A percentile compares a stretch with the other conserved stretches of the same genome.
phyloP scores from a whole-genome alignment of 2,888 invertebrate species.

The Pachycephus smyrnensis region DNA sequence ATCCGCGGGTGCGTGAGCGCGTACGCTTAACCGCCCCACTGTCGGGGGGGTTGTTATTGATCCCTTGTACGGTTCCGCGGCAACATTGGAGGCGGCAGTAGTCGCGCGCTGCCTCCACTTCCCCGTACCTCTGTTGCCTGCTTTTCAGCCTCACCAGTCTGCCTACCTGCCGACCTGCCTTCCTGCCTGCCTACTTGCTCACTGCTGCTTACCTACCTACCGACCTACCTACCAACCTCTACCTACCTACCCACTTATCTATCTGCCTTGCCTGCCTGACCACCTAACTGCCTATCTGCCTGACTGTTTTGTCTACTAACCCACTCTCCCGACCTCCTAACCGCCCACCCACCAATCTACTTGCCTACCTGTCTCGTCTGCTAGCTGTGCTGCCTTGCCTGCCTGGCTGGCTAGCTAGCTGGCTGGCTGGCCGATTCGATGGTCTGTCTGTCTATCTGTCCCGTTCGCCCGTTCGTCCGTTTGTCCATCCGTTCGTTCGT shows the following conservation, averaged over 20 bases:
- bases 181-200: conserved; percentile 4
- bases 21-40: conserved; percentile 15
- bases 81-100: not conserved
- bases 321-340: not conserved
- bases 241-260: not conserved
- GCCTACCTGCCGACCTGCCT: conserved; percentile 10
- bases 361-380: not conserved
- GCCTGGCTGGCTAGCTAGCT: too few relatives aligned
- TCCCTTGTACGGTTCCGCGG: conserved; percentile 26
- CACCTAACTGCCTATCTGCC: not conserved
- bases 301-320: not conserved
- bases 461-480: too few relatives aligned
- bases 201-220: conserved; percentile 9
- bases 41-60: conserved; percentile 53
- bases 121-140: conserved; percentile 2
- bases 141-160: conserved; percentile 14
- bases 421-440: not conserved
- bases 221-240: too few relatives aligned
- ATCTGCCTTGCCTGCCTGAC: not conserved
- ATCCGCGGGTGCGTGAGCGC: not conserved
- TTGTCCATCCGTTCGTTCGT: too few relatives aligned
- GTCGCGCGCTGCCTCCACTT: not conserved
- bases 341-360: conserved; percentile 5
- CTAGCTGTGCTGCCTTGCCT: not conserved
- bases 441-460: not conserved